phyloP scores from a whole-genome alignment of 2,797 vertebrate species.

The Pantherophis alleghaniensis region DNA sequence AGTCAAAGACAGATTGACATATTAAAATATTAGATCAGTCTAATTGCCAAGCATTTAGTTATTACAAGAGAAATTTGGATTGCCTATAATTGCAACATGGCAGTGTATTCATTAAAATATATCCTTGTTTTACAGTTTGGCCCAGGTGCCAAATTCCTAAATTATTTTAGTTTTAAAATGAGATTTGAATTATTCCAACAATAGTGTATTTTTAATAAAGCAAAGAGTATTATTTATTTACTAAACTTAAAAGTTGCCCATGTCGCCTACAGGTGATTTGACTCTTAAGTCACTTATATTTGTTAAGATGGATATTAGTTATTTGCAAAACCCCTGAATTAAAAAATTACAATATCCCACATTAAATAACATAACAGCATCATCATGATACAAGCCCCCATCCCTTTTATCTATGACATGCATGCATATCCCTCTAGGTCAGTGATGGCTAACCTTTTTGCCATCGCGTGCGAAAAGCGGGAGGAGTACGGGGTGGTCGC shows the following conservation, averaged over 20 bases:
- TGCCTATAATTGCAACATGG: not conserved
- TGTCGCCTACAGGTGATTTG: not conserved
- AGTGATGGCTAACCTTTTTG: no score
- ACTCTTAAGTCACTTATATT: not conserved
- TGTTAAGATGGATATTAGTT: not conserved
- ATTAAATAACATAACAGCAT: not conserved
- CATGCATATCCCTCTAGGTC: not conserved
- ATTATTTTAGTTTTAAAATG: not conserved
- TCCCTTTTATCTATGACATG: not conserved
- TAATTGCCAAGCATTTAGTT: not conserved
- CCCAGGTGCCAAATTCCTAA: not conserved
- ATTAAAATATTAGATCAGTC: not conserved
- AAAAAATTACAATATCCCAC: not conserved
- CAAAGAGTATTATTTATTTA: not conserved
- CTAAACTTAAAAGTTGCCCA: not conserved
- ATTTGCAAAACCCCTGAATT: not conserved
- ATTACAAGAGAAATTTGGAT: not conserved
- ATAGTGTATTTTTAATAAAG: not conserved
- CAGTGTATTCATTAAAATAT: not conserved
- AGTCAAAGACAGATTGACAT: not conserved
- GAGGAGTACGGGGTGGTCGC: no score
- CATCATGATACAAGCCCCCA: not conserved
- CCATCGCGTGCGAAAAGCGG: no score
- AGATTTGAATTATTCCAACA: not conserved
- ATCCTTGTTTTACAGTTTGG: not conserved